Base-by-base conservation (phyloP, 2,888 invertebrate species). In the Megastigmus dorsalis region DNA sequence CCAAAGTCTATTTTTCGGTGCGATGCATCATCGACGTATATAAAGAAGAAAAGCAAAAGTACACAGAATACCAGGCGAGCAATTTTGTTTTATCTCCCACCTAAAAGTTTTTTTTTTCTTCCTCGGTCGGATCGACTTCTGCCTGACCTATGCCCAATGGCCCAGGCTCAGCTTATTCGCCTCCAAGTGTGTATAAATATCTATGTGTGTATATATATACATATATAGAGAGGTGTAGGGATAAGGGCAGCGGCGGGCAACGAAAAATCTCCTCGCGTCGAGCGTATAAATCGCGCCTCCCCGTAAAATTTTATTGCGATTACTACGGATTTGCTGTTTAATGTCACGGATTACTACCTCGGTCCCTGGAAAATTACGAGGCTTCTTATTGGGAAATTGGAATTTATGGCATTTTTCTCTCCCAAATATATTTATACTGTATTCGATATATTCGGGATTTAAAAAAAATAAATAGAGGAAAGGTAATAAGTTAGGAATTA, bases 91-190 rank as follows among this genome's bases (percentile, higher is more conserved):
- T 55, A 26, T n/a, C 9, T 38, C 26, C 9, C 9, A n/a, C 48
- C 52, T 7, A 26, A 26, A 23, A 28, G 45, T 60, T 70, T n/a
- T n/a, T n/a, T n/a, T n/a, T n/a, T n/a, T n/a, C n/a, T n/a, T n/a
- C n/a, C n/a, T n/a, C n/a, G n/a, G n/a, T n/a, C n/a, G n/a, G n/a
- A n/a, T n/a, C n/a, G 52, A 15, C 38, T 52, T 86, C 84, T 84
- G 86, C 86, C 85, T 85, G 86, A 85, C 86, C 86, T 85, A 86
- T 84, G 85, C 85, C 84, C 86, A 87, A 87, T 87, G 85, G 83
- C 79, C 82, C 86, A 23, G 50, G 83, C 83, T 79, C 81, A 80
- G 84, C 84, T 84, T 45, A 48, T 10, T 54, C 18, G 20, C n/a
- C 38, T 9, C 10, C 10, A 23, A 10, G 18, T 15, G 45, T 18